Percentiles rank a stretch among this genome's conserved stretches.
Conservation (phyloP, 2,888 invertebrate genomes). For the Drosophila stalkeri region DNA sequence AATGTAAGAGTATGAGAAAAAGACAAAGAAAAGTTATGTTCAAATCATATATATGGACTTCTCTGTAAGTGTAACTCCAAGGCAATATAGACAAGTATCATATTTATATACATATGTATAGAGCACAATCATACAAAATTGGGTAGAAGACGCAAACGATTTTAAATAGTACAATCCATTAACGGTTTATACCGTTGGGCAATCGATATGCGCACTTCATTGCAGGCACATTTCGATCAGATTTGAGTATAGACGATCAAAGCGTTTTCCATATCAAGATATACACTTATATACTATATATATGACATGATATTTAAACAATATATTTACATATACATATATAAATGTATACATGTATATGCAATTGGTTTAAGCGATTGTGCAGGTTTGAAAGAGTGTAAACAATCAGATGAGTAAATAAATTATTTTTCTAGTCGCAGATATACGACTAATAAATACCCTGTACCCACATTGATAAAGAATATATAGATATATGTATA, state of each 20-base stretch:
- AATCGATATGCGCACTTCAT: slow-evolving; percentile 23
- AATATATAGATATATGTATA: neutral
- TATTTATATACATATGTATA: slow-evolving; percentile 19
- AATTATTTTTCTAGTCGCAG: neutral
- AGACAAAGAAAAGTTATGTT: slow-evolving; percentile 22
- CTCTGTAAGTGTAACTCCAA: slow-evolving; percentile 32
- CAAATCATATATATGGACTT: slow-evolving; percentile 21
- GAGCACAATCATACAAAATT: slow-evolving; percentile 47
- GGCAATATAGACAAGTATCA: slow-evolving; percentile 21
- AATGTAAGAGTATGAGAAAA: slow-evolving; percentile 14
- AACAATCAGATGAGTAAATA: slow-evolving; percentile 15
- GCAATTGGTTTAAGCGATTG: slow-evolving; percentile 6
- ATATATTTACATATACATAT: slow-evolving; percentile 7
- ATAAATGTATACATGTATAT: slow-evolving; percentile 18
- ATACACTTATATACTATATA: slow-evolving; percentile 28
- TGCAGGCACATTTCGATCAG: neutral
- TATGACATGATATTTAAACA: slow-evolving; percentile 10
- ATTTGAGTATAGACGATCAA: slow-evolving; percentile 39
- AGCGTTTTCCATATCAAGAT: slow-evolving; percentile 36
- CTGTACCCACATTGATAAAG: slow-evolving; percentile 10
- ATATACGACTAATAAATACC: slow-evolving; percentile 11
- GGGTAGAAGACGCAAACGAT: slow-evolving; percentile 4
- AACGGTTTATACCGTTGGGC: slow-evolving; percentile 26
- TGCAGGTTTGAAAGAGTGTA: slow-evolving; percentile 6
- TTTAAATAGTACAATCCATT: slow-evolving; percentile 18